Base-by-base conservation (phyloP, 2,113 vertebrate genomes). In the Xenus cinereus region DNA sequence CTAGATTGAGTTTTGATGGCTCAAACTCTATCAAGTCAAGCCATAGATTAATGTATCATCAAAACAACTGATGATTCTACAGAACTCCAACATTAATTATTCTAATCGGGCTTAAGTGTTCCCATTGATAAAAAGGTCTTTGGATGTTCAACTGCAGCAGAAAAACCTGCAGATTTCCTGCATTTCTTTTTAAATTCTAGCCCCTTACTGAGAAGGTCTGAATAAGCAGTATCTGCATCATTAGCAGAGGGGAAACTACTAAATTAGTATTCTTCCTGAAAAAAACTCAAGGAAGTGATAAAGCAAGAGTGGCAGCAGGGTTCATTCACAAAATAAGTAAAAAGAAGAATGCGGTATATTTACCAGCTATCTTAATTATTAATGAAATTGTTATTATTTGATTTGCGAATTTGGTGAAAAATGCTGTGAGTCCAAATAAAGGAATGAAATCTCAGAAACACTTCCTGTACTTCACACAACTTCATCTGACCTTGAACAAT, bases 401-500 rank as follows among this genome's bases (percentile, higher is more conserved):
- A 84, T 83, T 90, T 91, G 10, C 22, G 86, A 33, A 84, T 84
- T 41, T 72, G 24, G 18, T 74, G 19, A 54, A 93, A 90, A 91
- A 81, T 50, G 11, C 27, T 37, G 37, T 0, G 0, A 62, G 3
- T 57, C 63, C 11, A 91, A 69, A 87, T 18, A 73, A 75, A 80
- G 39, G 23, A 93, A 66, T 41, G n/a, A 84, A 71, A 85, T 77
- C 54, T 77, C 71, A 71, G 51, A 69, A 88, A 89, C 1, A 3
- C 7, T 48, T 68, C 39, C 53, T 82, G n/a, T 48, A 85, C 74
- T 91, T 93, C 72, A 87, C 32, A 85, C 35, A 66, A 71, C 76
- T 94, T 87, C 57, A 92, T 48, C 62, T 91, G 84, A 96, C 89
- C 93, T 95, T 95, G 80, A 93, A 93, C 63, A 91, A 95, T 48